Evolutionary conservation across 2,797 vertebrate genomes (phyloP).

Genomic region (Nannoperca australis): DNA sequence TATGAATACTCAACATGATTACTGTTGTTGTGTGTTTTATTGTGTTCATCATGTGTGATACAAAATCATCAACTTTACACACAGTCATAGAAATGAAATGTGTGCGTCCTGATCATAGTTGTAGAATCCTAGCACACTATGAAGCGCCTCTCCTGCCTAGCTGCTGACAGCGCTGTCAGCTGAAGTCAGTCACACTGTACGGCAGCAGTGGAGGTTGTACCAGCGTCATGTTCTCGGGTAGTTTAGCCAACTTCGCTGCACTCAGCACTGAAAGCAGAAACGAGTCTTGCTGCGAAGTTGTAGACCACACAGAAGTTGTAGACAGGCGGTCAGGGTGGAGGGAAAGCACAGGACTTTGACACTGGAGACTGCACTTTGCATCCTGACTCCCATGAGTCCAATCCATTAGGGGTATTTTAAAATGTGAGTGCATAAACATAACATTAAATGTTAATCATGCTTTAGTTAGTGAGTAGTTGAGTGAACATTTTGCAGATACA

Average conservation of each 20-base stretch:
- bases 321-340: not conserved
- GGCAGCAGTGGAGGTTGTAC: not conserved
- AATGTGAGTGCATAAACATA: not conserved
- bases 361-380: not conserved
- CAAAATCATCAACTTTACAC: too few species aligned
- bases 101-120: not conserved
- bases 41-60: too few species aligned
- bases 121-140: not conserved
- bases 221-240: not conserved
- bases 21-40: too few species aligned
- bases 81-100: not conserved
- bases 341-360: not conserved
- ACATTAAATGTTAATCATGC: not conserved
- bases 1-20: too few species aligned
- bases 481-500: not conserved
- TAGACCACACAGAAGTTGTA: not conserved
- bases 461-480: not conserved
- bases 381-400: not conserved
- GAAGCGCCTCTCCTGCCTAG: not conserved
- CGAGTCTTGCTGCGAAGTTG: not conserved
- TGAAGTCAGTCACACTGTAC: not conserved
- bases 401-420: not conserved
- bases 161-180: conserved; percentile 10
- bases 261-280: not conserved
- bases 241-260: not conserved